phyloP scores from a whole-genome alignment of 2,797 vertebrate genomes.

The Sebastes nivosus region DNA sequence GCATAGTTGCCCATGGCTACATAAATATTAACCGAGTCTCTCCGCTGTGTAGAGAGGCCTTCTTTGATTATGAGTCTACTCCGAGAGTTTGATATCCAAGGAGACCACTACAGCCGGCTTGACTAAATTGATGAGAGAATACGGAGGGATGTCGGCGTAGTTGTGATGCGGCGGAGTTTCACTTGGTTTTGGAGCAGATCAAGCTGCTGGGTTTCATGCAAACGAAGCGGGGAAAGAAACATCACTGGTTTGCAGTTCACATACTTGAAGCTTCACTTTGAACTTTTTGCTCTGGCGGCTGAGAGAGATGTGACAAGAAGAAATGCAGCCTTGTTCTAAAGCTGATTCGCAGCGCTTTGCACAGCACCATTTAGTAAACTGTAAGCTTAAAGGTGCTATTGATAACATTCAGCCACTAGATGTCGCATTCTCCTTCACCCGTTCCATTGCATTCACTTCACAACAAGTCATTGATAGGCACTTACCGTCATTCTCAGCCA shows the following conservation, averaged over 20 bases:
- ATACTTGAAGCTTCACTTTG: conserved; percentile 41
- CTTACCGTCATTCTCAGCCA: background rate
- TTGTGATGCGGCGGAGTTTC: conserved; percentile 45
- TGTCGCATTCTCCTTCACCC: background rate
- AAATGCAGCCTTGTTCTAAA: background rate
- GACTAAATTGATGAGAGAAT: conserved; percentile 70
- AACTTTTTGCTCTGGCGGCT: conserved; percentile 39
- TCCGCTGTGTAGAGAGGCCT: conserved; percentile 67
- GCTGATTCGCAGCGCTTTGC: background rate
- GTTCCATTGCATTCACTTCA: background rate
- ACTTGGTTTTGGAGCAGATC: conserved; percentile 50
- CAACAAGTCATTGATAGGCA: background rate
- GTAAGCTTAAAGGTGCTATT: background rate
- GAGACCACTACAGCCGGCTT: conserved; percentile 66
- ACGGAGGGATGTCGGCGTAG: conserved; percentile 29
- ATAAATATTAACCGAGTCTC: conserved; percentile 80
- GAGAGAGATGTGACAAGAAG: conserved; percentile 18
- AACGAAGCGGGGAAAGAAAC: conserved; percentile 42
- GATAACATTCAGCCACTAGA: background rate
- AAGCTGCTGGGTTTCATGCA: conserved; percentile 49
- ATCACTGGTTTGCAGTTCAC: conserved; percentile 36
- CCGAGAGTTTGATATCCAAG: conserved; percentile 69
- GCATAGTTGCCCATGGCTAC: conserved; percentile 75
- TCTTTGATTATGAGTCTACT: conserved; percentile 75
- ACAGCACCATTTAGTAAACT: background rate